Percentiles rank a stretch among this genome's conserved stretches.
Evolutionary conservation across 2,113 vertebrate species (phyloP).

Genomic region (Connochaetes taurinus): DNA sequence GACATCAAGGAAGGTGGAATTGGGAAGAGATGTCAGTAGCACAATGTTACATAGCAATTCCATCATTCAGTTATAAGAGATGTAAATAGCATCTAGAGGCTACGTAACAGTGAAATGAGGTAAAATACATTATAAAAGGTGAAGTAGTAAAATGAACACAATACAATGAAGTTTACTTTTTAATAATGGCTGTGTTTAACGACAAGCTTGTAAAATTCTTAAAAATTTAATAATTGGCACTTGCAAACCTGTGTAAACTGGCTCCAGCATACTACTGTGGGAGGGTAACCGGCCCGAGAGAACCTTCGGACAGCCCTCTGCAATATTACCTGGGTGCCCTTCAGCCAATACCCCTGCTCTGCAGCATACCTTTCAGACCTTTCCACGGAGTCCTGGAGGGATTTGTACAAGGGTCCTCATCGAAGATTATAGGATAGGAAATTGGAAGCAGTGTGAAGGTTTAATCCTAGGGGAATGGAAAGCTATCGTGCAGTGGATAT

Average conservation of each 20-base stretch:
- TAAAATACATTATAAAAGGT: background rate
- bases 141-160: background rate
- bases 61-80: rapidly evolving
- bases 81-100: background rate
- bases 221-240: background rate
- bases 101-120: background rate
- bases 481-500: rapidly evolving
- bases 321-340: background rate
- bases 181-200: background rate
- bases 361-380: background rate
- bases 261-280: background rate
- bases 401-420: background rate
- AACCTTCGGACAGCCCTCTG: background rate
- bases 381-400: background rate
- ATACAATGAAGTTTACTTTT: background rate
- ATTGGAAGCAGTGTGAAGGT: background rate
- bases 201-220: background rate
- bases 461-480: background rate
- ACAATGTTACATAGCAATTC: background rate
- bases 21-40: too few species aligned
- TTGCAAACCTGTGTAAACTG: background rate
- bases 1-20: background rate
- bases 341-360: background rate
- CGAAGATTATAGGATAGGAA: background rate
- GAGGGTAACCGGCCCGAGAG: background rate